Conservation (phyloP, 2,888 invertebrate genomes). For the Congeria kusceri region DNA sequence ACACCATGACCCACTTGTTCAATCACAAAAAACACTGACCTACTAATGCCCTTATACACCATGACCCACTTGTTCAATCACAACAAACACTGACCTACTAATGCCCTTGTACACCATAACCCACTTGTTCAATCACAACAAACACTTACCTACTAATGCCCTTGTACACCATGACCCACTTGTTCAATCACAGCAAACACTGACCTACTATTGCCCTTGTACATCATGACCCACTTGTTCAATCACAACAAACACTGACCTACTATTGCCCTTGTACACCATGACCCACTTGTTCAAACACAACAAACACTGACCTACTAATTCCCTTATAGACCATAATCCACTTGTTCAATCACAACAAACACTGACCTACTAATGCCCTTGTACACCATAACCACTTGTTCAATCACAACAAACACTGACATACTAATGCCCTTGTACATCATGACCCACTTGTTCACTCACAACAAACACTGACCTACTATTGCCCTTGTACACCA, state of each 20-base stretch:
- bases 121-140: constrained; percentile 88
- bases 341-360: constrained; percentile 88
- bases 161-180: constrained; percentile 98
- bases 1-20: constrained; percentile 99
- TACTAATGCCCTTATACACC: constrained; percentile 94
- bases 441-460: constrained; percentile 95
- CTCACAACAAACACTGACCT: no score
- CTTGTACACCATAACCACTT: constrained; percentile 99
- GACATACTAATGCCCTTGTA: constrained; percentile 92
- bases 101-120: constrained; percentile 99
- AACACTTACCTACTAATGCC: constrained; percentile 87
- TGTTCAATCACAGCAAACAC: constrained; percentile 50
- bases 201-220: constrained; percentile 90
- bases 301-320: constrained; percentile 85
- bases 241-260: constrained; percentile 90
- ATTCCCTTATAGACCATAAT: constrained; percentile 98
- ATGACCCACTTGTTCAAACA: constrained; percentile 99
- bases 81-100: constrained; percentile 82
- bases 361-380: constrained; percentile 87
- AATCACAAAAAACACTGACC: constrained; percentile 81
- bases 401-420: no score
- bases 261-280: constrained; percentile 94
- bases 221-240: constrained; percentile 99
- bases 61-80: constrained; percentile 91
- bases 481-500: constrained; percentile 96